These are phyloP conservation scores for Tachina grossa DNA, from an alignment of 2,888 invertebrate species.

Conservation along the genomic window DNA sequence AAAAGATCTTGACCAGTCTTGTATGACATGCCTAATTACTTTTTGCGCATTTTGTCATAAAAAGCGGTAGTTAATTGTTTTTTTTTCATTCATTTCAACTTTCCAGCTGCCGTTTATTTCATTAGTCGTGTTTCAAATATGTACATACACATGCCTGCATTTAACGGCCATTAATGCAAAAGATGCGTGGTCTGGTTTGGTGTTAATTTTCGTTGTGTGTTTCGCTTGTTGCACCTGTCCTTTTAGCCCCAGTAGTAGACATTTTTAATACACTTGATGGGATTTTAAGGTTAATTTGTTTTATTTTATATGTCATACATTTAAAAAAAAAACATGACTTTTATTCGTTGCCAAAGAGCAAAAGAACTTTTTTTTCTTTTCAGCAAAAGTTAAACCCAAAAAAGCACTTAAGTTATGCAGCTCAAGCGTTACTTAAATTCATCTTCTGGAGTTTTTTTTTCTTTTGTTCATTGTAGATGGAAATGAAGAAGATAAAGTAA, in stretches of 20 bases:
- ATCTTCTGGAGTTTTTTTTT: neutral
- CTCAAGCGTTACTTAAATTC: constrained; percentile 33
- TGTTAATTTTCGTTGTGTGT: constrained; percentile 11
- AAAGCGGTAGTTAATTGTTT: constrained; percentile 2
- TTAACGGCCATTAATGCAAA: constrained; percentile 27
- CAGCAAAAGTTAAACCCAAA: neutral
- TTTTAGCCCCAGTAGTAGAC: constrained; percentile 1
- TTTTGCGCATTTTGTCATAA: constrained; percentile 8
- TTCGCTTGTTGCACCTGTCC: constrained; percentile 31
- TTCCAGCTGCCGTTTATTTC: constrained; percentile 28
- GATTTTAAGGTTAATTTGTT: constrained; percentile 70
- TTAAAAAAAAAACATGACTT: constrained; percentile 3
- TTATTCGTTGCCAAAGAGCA: constrained; percentile 17
- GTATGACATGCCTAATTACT: constrained; percentile 3
- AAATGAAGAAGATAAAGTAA: constrained; percentile 35
- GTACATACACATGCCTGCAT: neutral
- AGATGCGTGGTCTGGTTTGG: neutral
- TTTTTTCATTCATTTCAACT: neutral
- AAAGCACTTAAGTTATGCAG: constrained; percentile 34
- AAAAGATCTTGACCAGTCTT: neutral
- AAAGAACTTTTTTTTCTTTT: constrained; percentile 14
- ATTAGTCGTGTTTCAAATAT: neutral
- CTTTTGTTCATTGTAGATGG: constrained; percentile 1
- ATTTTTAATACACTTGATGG: constrained; percentile 64
- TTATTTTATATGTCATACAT: constrained; percentile 39